phyloP scores from a whole-genome alignment of 2,888 invertebrate genomes.

The Cerceris ruficornis region DNA sequence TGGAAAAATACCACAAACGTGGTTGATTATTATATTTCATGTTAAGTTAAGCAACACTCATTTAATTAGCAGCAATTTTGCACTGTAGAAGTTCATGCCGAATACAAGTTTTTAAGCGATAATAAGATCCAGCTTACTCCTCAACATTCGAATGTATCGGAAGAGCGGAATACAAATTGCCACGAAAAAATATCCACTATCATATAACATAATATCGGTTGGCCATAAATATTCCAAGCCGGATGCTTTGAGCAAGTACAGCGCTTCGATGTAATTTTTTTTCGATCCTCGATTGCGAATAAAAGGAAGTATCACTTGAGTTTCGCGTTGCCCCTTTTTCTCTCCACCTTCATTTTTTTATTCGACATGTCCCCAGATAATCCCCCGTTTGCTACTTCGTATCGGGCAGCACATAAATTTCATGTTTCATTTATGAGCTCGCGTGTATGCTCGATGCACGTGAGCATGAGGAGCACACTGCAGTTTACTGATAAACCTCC shows the following conservation, averaged over 20 bases:
- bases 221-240: conserved; percentile 1
- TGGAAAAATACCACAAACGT: no score
- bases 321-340: neutral
- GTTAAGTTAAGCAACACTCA: no score
- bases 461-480: conserved; percentile 24
- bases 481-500: conserved; percentile 27
- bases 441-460: conserved; percentile 25
- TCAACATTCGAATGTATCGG: neutral
- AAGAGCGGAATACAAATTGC: neutral
- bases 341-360: neutral
- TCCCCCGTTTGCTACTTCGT: conserved; percentile 23
- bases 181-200: neutral
- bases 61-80: no score
- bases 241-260: neutral
- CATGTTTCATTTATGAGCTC: conserved; percentile 22
- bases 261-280: conserved; percentile 3
- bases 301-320: neutral
- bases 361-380: conserved; percentile 25
- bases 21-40: no score
- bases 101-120: no score
- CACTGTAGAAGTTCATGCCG: no score
- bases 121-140: neutral
- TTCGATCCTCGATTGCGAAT: no score
- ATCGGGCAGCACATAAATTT: conserved; percentile 35
- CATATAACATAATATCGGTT: neutral